Conservation (phyloP, 2,797 vertebrate species). For the Tenualosa ilisha region DNA sequence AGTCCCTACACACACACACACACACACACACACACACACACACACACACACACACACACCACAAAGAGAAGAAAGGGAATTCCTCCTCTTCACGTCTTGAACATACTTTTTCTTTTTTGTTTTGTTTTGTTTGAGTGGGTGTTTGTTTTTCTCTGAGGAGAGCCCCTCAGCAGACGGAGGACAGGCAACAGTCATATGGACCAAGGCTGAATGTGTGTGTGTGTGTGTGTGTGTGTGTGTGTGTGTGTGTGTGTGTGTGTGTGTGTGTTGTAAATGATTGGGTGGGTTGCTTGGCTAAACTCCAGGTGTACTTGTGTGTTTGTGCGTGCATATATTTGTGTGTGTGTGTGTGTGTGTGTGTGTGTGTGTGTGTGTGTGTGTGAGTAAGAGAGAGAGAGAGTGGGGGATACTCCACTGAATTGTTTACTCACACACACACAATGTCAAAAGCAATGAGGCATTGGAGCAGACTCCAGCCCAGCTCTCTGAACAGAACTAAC, state of each 20-base stretch:
- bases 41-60: too few relatives aligned
- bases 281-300: background rate
- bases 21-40: too few relatives aligned
- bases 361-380: background rate
- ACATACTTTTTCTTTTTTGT: constrained; percentile 11
- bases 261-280: background rate
- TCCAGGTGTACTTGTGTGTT: constrained; percentile 29
- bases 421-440: constrained; percentile 60
- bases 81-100: constrained; percentile 38
- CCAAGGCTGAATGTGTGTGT: too few relatives aligned
- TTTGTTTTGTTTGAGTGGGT: constrained; percentile 19
- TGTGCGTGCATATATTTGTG: constrained; percentile 31
- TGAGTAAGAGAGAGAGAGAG: background rate
- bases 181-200: constrained; percentile 25
- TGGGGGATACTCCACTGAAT: constrained; percentile 47
- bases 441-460: constrained; percentile 46
- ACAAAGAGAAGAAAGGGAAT: constrained; percentile 47
- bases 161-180: background rate
- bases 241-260: background rate
- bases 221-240: background rate
- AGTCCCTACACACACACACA: too few relatives aligned
- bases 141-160: constrained; percentile 45
- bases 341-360: background rate
- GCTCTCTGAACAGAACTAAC: background rate
- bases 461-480: constrained; percentile 13